Evolutionary conservation across 2,888 invertebrate genomes (phyloP), one percentile per base, ranked within the genome.

Genomic region (Trichopria drosophilae): DNA sequence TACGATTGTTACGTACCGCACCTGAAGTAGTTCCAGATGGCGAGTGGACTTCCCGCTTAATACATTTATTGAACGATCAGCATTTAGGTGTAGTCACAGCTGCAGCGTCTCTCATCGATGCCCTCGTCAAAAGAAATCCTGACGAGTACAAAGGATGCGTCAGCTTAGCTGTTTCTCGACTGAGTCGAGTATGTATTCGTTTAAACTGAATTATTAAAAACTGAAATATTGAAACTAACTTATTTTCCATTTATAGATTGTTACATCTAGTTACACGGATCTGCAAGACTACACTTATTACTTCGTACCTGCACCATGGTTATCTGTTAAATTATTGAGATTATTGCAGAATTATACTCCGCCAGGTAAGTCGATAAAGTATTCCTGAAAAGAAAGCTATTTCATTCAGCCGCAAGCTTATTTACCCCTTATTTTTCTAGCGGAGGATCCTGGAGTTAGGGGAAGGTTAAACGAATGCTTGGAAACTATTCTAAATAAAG

Each of bases 251-350:
- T 78, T 79, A 44, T 75, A 90, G 86, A 99, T 99, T 80, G 97
- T 99, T 6, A 98, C 98, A 46, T 93, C 98, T 37, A 97, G 96
- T 71, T 98, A 99, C 73, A 98, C 97, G 62, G 99, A 99, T 79
- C 83, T 99, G 60, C 98, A 99, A 81, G 99, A 99, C 79, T 99
- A 99, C 76, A 99, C 99, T 3, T 99, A 99, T 77, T 99, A 99
- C 76, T 99, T 99, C 82, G 98, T 99, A 56, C 98, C 99, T 62
- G 99, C 98, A n/a, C 99, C 99, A 12, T 99, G 99, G 99, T 83
- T 99, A 24, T 98, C 97, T 51, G 97, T 99, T 13, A 99, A 99
- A 78, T 80, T 99, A 50, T 80, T 99, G 57, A 84, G 98, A 65
- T 82, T 99, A 55, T 80, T 99, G 60, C 99, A 99, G 78, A 98